These are phyloP conservation scores for Cryptosula pallasiana DNA, from an alignment of 2,888 invertebrate genomes.

Conservation along the genomic window DNA sequence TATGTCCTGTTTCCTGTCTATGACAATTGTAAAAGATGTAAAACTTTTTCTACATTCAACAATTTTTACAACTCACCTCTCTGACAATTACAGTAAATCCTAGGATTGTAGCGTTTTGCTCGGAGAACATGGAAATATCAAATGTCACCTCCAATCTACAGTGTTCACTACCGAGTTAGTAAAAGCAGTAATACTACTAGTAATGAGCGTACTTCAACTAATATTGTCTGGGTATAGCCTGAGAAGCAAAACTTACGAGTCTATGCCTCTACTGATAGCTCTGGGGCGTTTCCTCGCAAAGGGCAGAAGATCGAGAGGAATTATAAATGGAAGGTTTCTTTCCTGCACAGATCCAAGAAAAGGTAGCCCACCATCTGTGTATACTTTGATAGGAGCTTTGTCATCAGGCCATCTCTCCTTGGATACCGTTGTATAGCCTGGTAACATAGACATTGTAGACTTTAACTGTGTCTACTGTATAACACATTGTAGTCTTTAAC, in stretches of 20 bases:
- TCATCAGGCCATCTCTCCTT: neutral
- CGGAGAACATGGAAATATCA: neutral
- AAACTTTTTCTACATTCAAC: too few relatives aligned
- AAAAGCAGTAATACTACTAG: too few relatives aligned
- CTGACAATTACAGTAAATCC: slow-evolving; percentile 20
- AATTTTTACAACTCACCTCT: slow-evolving; percentile 20
- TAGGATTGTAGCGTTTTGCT: slow-evolving; percentile 19
- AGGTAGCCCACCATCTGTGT: neutral
- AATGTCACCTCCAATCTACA: slow-evolving; percentile 2
- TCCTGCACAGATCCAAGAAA: slow-evolving; percentile 7
- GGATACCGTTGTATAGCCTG: neutral
- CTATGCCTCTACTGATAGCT: neutral
- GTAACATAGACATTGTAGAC: neutral
- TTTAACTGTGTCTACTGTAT: too few relatives aligned
- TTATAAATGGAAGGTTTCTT: slow-evolving; percentile 7
- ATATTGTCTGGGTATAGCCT: too few relatives aligned
- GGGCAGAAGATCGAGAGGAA: neutral
- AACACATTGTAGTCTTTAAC: too few relatives aligned
- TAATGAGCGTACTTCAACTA: too few relatives aligned
- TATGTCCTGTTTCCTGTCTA: too few relatives aligned
- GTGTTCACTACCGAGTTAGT: neutral
- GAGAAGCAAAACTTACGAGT: slow-evolving; percentile 2
- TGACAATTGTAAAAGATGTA: too few relatives aligned
- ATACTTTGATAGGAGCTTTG: neutral
- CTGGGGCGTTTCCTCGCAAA: neutral